Conservation (phyloP, 30 jellyfish, hydroid and myxozoan species). For the Mastigias papua region DNA sequence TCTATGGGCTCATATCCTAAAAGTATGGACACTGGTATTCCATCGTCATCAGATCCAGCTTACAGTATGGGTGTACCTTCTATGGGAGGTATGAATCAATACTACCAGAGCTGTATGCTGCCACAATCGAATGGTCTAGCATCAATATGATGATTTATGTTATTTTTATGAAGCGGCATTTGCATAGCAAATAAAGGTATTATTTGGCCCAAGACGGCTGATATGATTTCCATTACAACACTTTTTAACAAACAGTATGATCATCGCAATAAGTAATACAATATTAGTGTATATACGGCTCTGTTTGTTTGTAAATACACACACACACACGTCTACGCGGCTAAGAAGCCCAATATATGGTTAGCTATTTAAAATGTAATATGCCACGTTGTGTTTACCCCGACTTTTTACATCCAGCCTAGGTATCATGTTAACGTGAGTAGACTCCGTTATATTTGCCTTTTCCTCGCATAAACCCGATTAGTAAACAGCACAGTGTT, state of each 20-base stretch:
- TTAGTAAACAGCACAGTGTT: neutral
- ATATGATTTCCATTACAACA: conserved; percentile 48
- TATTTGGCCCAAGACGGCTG: conserved; percentile 18
- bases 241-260: conserved; percentile 59
- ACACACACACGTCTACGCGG: conserved; percentile 53
- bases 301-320: conserved; percentile 57
- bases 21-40: conserved; percentile 92
- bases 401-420: neutral
- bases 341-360: neutral
- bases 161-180: conserved; percentile 24
- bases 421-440: neutral
- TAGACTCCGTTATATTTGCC: conserved; percentile 25
- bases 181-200: conserved; percentile 51
- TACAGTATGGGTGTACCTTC: conserved; percentile 81
- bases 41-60: conserved; percentile 89
- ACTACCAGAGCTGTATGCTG: conserved; percentile 97
- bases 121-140: conserved; percentile 93
- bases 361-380: conserved; percentile 31
- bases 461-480: neutral
- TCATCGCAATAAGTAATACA: conserved; percentile 4
- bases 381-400: neutral
- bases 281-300: conserved; percentile 25
- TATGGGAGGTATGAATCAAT: conserved; percentile 91
- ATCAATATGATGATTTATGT: conserved; percentile 30
- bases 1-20: conserved; percentile 86